Conservation (phyloP, 2,888 invertebrate species). For the Agonopterix subpropinquella region DNA sequence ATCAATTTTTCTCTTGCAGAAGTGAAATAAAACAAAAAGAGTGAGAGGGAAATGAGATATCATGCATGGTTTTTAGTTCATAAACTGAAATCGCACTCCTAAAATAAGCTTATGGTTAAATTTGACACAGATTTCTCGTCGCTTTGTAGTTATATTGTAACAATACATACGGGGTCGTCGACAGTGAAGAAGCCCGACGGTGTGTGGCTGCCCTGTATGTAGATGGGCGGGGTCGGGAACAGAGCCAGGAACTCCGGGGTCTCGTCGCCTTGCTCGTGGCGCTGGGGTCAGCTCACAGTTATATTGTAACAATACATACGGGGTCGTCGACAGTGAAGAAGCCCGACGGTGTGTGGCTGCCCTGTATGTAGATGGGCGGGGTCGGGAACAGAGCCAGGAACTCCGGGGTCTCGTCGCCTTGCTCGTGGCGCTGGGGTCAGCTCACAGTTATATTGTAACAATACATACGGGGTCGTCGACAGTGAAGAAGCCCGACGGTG, state of each 20-base stretch:
- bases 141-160: too few relatives aligned
- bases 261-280: too few relatives aligned
- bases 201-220: slow-evolving; percentile 98
- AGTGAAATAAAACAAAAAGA: too few relatives aligned
- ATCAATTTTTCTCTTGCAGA: too few relatives aligned
- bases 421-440: slow-evolving; percentile 98
- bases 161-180: slow-evolving; percentile 84
- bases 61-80: too few relatives aligned
- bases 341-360: slow-evolving; percentile 97
- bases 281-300: too few relatives aligned
- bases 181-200: slow-evolving; percentile 98
- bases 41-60: too few relatives aligned
- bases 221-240: slow-evolving; percentile 93
- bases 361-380: slow-evolving; percentile 96
- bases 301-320: slow-evolving; percentile 52
- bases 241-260: slow-evolving; percentile 95
- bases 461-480: slow-evolving; percentile 88
- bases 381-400: slow-evolving; percentile 94
- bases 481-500: slow-evolving; percentile 97
- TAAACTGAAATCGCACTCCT: too few relatives aligned
- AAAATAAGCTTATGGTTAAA: too few relatives aligned
- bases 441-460: too few relatives aligned
- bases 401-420: too few relatives aligned
- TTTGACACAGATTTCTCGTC: too few relatives aligned
- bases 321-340: slow-evolving; percentile 97